These are phyloP conservation scores for Phortica okadai DNA, from an alignment of 2,888 invertebrate species.

Conservation along the genomic window DNA sequence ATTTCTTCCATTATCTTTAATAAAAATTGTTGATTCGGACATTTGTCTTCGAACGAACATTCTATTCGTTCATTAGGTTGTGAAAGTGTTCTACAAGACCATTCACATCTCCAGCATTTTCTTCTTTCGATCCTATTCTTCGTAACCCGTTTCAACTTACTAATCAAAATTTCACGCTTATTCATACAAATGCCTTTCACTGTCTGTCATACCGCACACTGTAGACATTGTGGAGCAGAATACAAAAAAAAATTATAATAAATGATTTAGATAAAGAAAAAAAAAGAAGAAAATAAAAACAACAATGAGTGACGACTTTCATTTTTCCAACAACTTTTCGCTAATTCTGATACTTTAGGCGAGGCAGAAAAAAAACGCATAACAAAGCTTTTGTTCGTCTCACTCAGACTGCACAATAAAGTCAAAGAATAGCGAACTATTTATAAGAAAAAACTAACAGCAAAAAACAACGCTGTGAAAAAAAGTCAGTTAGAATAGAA, in stretches of 20 bases:
- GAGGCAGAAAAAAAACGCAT: slow-evolving; percentile 6
- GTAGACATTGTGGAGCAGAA: not conserved
- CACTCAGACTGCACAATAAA: not conserved
- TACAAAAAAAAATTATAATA: not conserved
- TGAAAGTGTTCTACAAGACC: too few species aligned
- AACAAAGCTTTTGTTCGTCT: slow-evolving; percentile 23
- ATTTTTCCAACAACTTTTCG: slow-evolving; percentile 5
- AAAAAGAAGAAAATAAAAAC: not conserved
- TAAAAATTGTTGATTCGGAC: too few species aligned
- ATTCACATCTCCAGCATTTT: too few species aligned
- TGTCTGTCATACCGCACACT: too few species aligned
- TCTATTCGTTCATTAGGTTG: too few species aligned
- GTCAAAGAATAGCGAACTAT: slow-evolving; percentile 14
- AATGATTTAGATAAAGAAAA: not conserved
- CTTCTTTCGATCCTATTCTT: too few species aligned
- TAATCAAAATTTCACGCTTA: too few species aligned
- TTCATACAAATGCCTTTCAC: too few species aligned
- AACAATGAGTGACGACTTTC: slow-evolving; percentile 11
- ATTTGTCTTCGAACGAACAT: too few species aligned
- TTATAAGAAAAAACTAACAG: slow-evolving; percentile 25
- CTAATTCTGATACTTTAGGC: slow-evolving; percentile 19
- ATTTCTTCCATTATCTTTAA: too few species aligned
- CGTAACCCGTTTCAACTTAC: too few species aligned
- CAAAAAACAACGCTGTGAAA: not conserved
- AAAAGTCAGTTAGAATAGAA: not conserved